Evolutionary conservation across 2,113 vertebrate genomes (phyloP).

Genomic region (Empidonax alnorum): DNA sequence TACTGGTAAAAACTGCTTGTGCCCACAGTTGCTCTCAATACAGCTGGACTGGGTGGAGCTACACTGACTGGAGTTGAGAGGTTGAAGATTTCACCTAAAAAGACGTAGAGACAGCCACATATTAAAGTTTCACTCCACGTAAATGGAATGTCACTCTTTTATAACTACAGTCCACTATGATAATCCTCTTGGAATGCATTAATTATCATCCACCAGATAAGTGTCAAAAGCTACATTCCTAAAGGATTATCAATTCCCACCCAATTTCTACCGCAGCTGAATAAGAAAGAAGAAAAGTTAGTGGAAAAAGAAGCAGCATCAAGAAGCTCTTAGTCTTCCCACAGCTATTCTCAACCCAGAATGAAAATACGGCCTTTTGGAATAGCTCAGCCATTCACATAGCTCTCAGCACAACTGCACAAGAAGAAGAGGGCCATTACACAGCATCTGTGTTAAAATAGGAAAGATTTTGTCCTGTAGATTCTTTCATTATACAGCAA

Average conservation of each 20-base stretch:
- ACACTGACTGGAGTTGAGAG: slow-evolving; percentile 1
- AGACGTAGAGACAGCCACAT: background rate
- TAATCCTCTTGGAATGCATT: slow-evolving; percentile 68
- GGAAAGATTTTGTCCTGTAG: slow-evolving; percentile 31
- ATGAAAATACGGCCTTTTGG: background rate
- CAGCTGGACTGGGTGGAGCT: slow-evolving; percentile 20
- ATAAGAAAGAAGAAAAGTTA: slow-evolving; percentile 42
- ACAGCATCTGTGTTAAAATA: slow-evolving; percentile 29
- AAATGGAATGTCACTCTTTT: slow-evolving; percentile 67
- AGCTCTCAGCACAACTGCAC: slow-evolving; percentile 34
- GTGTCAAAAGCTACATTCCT: slow-evolving; percentile 65
- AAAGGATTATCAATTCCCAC: slow-evolving; percentile 60
- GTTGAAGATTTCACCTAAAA: slow-evolving; percentile 43
- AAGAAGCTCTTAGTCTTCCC: slow-evolving; percentile 24
- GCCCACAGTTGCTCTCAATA: background rate
- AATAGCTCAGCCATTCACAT: slow-evolving; percentile 22
- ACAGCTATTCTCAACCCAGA: slow-evolving; percentile 21
- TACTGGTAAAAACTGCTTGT: background rate
- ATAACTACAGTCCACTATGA: slow-evolving; percentile 65
- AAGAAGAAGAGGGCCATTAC: slow-evolving; percentile 27
- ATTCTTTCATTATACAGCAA: slow-evolving; percentile 23
- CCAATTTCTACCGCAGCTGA: slow-evolving; percentile 28
- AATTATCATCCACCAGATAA: slow-evolving; percentile 66
- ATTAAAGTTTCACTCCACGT: slow-evolving; percentile 59
- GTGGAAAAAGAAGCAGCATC: slow-evolving; percentile 30